A percentile compares a stretch with the other conserved stretches of the same genome.
Conservation (phyloP, 1,140 invertebrate genomes). For the Tyrophagus putrescentiae region DNA sequence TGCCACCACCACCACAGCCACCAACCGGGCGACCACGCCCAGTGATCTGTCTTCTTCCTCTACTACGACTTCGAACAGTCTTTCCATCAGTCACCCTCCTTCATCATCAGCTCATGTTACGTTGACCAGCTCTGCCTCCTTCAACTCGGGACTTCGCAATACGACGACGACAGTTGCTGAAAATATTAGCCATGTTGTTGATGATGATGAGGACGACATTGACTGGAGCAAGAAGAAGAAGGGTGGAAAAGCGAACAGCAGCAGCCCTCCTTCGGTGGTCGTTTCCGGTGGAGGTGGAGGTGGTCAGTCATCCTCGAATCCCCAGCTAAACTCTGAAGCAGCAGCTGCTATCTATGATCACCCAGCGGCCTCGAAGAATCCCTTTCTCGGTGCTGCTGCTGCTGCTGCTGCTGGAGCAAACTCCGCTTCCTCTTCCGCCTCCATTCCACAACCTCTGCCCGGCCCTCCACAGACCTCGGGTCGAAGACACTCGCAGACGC, state of each 20-base stretch:
- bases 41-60: background rate
- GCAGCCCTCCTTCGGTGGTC: too few relatives aligned
- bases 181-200: background rate
- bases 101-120: background rate
- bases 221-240: conserved; percentile 9
- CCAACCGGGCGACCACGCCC: background rate
- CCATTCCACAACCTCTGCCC: background rate
- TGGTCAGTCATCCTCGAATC: background rate
- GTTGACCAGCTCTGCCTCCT: background rate
- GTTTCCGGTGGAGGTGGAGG: too few relatives aligned
- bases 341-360: too few relatives aligned
- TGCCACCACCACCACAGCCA: too few relatives aligned
- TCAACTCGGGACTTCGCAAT: background rate
- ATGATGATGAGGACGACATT: conserved; percentile 3
- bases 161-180: too few relatives aligned
- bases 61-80: background rate
- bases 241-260: background rate
- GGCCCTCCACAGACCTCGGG: background rate
- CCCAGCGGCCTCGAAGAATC: background rate
- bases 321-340: background rate
- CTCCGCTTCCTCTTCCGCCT: background rate
- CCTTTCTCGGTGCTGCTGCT: background rate
- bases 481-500: conserved; percentile 7
- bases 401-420: background rate
- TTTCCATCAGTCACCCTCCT: background rate